Base-by-base conservation (phyloP, 53 echinoderm and acorn worm species). In the Holothuria scabra region DNA sequence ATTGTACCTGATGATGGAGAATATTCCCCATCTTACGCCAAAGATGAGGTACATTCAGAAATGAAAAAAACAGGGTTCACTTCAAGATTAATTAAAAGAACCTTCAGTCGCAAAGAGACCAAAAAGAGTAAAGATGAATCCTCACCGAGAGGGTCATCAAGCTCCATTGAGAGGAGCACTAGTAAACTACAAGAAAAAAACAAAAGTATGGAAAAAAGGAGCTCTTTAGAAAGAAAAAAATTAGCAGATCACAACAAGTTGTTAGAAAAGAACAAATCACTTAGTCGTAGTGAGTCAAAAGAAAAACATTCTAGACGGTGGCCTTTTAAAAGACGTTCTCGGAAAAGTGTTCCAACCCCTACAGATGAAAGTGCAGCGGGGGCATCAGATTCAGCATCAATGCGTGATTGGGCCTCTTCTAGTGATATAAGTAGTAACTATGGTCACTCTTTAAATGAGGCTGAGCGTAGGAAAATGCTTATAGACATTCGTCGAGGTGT, bases 21-120 rank as follows among this genome's bases (percentile, higher is more conserved):
- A n/a, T 67, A 55, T 32, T 65, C 85, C 65, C 88, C 88, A 5
- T 83, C 78, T 19, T 76, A 70, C 30, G 87, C 86, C 32, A 79
- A 88, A 28, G 87, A 75, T 44, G 84, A 87, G 26, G 92, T 90
- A n/a, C 93, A 99, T 52, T 68, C 60, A 33, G 90, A 99, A 41
- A 92, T 91, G 91, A 93, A 99, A 72, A 91, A 92, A 66, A 93
- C 91, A 18, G 96, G 96, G 2, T 96, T 96, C 82, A 93, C 93
- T 5, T 89, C 88, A 30, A 63, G 93, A n/a, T 86, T 96, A 23
- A 64, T 64, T 1, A 87, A 86, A 35, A 80, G 92, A 66, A 93
- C 92, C 16, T 96, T 96, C 63, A 76, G 93, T 59, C 86, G 86
- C 30, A 85, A 88, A 52, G 91, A 91, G 21, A 64, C 2, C 46